These are phyloP conservation scores for Coelopa pilipes DNA, from an alignment of 2,888 invertebrate species.

Conservation along the genomic window DNA sequence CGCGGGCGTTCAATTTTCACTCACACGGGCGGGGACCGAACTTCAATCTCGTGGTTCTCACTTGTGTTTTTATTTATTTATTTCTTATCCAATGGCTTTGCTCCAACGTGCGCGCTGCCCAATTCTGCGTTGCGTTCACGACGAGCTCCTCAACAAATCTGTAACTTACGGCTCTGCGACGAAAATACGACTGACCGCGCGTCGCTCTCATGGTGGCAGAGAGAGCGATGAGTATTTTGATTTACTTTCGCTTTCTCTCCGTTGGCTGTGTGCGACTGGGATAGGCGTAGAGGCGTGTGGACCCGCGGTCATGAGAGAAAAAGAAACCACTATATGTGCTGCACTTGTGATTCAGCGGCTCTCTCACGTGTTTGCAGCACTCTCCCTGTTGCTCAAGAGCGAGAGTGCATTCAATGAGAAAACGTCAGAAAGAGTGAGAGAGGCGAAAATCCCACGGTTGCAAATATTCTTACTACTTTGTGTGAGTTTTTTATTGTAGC, in stretches of 20 bases:
- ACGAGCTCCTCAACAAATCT: constrained; percentile 37
- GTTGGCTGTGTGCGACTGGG: constrained; percentile 25
- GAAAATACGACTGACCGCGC: constrained; percentile 48
- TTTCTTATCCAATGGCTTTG: background rate
- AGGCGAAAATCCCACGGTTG: too few species aligned
- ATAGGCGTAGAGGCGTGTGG: constrained; percentile 19
- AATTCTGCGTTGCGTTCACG: constrained; percentile 40
- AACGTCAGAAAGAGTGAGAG: too few species aligned
- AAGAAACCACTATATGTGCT: background rate
- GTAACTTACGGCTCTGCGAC: constrained; percentile 47
- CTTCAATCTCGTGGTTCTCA: background rate
- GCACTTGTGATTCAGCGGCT: background rate
- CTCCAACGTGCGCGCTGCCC: constrained; percentile 42
- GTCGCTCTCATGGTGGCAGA: background rate
- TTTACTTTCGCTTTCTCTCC: constrained; percentile 38
- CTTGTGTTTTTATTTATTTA: background rate
- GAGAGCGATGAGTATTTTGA: constrained; percentile 39
- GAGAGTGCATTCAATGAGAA: background rate
- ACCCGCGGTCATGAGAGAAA: background rate
- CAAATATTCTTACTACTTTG: too few species aligned
- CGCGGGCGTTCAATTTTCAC: background rate
- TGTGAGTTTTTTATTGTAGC: too few species aligned
- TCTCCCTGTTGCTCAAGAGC: background rate
- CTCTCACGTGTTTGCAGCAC: too few species aligned
- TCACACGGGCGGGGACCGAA: too few species aligned